These are phyloP conservation scores for Uromys caudimaculatus DNA, from an alignment of 2,797 vertebrate species.

Conservation along the genomic window DNA sequence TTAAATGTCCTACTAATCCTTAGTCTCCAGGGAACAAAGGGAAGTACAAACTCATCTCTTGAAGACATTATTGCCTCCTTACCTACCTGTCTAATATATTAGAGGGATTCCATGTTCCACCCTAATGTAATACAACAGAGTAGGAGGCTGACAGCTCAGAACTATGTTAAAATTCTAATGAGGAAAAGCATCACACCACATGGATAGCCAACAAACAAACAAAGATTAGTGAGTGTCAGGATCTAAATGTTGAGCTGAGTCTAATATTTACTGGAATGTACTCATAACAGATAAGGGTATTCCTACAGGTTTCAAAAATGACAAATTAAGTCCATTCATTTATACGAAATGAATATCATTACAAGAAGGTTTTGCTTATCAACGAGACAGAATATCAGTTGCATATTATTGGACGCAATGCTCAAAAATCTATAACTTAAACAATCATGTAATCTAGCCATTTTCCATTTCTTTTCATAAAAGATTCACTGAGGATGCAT, in stretches of 20 bases:
- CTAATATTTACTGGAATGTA: not conserved
- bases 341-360: slow-evolving; percentile 34
- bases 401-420: not conserved
- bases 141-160: not conserved
- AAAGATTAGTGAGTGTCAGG: not conserved
- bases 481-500: not conserved
- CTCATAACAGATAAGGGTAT: not conserved
- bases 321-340: not conserved
- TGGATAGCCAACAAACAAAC: not conserved
- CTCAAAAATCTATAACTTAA: slow-evolving; percentile 37
- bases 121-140: not conserved
- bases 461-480: not conserved
- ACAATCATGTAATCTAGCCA: not conserved
- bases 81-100: not conserved
- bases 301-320: slow-evolving; percentile 22
- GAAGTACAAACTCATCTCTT: not conserved
- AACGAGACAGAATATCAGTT: not conserved
- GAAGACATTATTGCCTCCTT: slow-evolving; percentile 21
- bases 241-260: not conserved
- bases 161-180: not conserved
- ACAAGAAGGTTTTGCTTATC: slow-evolving; percentile 29
- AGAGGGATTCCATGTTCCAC: not conserved
- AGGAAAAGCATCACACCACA: not conserved
- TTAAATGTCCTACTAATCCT: not conserved
- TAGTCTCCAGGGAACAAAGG: not conserved